Base-by-base conservation (phyloP, 2,797 vertebrate species). In the Chromis chromis region DNA sequence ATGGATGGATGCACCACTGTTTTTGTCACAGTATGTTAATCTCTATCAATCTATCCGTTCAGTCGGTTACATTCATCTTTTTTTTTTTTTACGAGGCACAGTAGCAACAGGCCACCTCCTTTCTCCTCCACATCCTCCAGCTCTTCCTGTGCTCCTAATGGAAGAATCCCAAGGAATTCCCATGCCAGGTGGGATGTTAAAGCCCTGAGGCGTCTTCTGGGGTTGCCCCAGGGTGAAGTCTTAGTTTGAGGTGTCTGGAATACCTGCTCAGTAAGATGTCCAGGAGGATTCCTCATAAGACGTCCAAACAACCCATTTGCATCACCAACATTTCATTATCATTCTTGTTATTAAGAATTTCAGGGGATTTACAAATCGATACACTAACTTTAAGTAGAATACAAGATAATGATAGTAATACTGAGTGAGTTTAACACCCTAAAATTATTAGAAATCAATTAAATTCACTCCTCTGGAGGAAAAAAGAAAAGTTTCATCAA, bases 121-220 rank as follows among this genome's bases (percentile, higher is more conserved):
- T 8, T 19, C 33, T 54, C 13, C 24, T 42, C 7, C 46, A 13
- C 42, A 46, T 70, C 53, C 66, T 67, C 24, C 13, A 69, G 36
- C 21, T 70, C 21, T 59, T 78, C 39, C 54, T 24, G 31, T 25
- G 17, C 57, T 73, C 31, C 46, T 12, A 33, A 78, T 66, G 74
- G 56, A 52, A 66, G 46, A 57, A 24, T 70, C 72, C 57, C 7
- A 21, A 65, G 74, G 70, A 67, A n/a, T 62, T 83, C 49, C 22
- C 44, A 60, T 53, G 27, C 64, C 74, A 84, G 57, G 60, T 76
- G 65, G 58, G 64, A 72, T 66, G 33, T 39, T 27, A 78, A 82
- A 81, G 31, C 69, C 71, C 71, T 39, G 27, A 21, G 73, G 74
- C 74, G 64, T 67, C 70, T 78, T 55, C 25, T 31, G 11, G 19